These are phyloP conservation scores for Geophilus truncorum DNA, from an alignment of 2,888 invertebrate genomes.

Conservation along the genomic window DNA sequence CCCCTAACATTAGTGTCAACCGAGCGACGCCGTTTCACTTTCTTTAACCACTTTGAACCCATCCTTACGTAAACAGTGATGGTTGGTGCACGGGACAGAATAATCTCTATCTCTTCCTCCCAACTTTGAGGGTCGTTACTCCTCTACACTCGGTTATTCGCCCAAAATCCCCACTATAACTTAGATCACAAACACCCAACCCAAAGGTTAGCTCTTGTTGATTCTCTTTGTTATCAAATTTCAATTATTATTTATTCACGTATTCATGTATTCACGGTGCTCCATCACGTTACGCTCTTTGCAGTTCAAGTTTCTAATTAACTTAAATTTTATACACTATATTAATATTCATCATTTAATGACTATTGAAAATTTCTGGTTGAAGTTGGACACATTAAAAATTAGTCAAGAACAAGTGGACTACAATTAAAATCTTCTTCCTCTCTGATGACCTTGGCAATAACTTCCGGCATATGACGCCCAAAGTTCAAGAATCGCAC, in stretches of 20 bases:
- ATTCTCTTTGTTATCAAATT: not conserved
- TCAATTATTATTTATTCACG: not conserved
- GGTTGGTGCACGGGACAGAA: not conserved
- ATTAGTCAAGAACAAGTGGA: not conserved
- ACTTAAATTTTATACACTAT: not conserved
- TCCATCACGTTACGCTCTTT: too few relatives aligned
- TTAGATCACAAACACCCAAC: not conserved
- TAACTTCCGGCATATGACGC: not conserved
- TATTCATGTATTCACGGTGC: not conserved
- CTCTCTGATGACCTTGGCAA: not conserved
- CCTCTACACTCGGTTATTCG: not conserved
- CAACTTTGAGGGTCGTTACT: not conserved
- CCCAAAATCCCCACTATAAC: not conserved
- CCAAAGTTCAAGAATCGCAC: conserved; percentile 2
- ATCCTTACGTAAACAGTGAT: not conserved
- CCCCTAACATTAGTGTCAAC: not conserved
- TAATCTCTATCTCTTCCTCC: not conserved
- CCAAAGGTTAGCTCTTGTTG: not conserved
- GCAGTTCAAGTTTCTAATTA: too few relatives aligned
- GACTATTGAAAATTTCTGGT: not conserved
- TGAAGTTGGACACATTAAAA: not conserved
- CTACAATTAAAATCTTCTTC: not conserved
- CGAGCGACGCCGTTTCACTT: conserved; percentile 5
- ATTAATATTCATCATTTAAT: not conserved
- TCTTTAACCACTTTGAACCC: not conserved